These are phyloP conservation scores for Vimba vimba DNA, from an alignment of 2,113 vertebrate genomes.

Conservation along the genomic window DNA sequence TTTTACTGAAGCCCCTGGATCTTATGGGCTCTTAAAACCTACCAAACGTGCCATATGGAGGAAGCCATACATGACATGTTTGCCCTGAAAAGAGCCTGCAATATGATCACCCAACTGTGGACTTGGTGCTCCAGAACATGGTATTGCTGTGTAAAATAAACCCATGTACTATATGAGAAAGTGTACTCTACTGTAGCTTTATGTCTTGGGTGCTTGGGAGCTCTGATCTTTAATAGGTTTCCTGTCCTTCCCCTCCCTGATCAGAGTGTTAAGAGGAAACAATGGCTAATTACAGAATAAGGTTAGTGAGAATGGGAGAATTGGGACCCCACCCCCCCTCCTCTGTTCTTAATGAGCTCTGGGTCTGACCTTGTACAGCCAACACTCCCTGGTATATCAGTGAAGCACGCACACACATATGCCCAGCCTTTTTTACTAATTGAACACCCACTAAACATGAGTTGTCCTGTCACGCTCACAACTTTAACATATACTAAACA, in stretches of 20 bases:
- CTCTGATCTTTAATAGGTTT: slow-evolving; percentile 59
- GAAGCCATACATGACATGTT: slow-evolving; percentile 8
- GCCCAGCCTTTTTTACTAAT: slow-evolving; percentile 25
- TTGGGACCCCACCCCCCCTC: slow-evolving; percentile 56
- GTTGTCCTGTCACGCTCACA: background rate
- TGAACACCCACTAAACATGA: slow-evolving; percentile 33
- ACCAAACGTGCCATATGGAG: background rate
- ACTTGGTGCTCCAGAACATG: background rate
- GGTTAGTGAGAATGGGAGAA: slow-evolving; percentile 66
- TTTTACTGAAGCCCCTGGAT: slow-evolving; percentile 34
- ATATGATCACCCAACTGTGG: background rate
- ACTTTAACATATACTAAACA: background rate
- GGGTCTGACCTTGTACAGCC: slow-evolving; percentile 67
- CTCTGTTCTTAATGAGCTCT: slow-evolving; percentile 67
- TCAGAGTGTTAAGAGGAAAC: slow-evolving; percentile 66
- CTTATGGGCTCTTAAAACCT: slow-evolving; percentile 33
- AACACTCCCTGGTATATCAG: slow-evolving; percentile 52
- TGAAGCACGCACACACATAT: slow-evolving; percentile 37
- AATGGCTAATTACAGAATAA: slow-evolving; percentile 70
- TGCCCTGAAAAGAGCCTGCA: background rate
- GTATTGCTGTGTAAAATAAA: background rate
- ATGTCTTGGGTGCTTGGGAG: slow-evolving; percentile 52
- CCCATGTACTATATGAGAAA: background rate
- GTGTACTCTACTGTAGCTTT: slow-evolving; percentile 40
- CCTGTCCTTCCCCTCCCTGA: slow-evolving; percentile 56